These are phyloP conservation scores for Eulemur rubriventer DNA, from an alignment of 2,797 vertebrate genomes.

Conservation along the genomic window DNA sequence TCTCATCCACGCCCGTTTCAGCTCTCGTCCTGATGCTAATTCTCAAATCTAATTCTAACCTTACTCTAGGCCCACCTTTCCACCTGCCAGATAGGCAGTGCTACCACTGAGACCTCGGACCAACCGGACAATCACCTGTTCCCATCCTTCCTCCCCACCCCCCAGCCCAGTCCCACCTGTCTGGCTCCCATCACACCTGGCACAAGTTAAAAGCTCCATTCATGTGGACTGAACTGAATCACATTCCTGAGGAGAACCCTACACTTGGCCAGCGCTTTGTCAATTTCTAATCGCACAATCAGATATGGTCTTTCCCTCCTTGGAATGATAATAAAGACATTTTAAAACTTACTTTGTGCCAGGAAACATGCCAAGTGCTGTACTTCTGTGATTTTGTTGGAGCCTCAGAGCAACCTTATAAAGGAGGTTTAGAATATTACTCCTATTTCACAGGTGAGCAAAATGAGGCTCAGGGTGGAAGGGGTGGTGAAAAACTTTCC, in stretches of 20 bases:
- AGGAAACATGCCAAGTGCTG: neutral
- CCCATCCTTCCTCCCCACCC: neutral
- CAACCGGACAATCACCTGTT: neutral
- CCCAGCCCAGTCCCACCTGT: neutral
- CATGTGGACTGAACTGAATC: neutral
- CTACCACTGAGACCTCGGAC: neutral
- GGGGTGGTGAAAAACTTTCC: neutral
- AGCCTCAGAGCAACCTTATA: neutral
- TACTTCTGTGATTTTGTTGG: neutral
- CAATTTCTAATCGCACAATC: slow-evolving; percentile 16
- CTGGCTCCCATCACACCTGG: slow-evolving; percentile 11
- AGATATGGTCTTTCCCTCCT: neutral
- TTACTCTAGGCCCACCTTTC: neutral
- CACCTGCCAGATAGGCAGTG: neutral
- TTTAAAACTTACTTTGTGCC: neutral
- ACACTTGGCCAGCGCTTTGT: neutral
- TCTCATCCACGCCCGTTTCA: neutral
- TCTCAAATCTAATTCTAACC: neutral
- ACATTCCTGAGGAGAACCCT: neutral
- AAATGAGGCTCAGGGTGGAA: neutral
- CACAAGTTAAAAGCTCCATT: neutral
- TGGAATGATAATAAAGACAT: slow-evolving; percentile 18
- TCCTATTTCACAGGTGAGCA: neutral
- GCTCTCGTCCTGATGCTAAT: neutral
- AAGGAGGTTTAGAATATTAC: neutral